Evolutionary conservation across 2,113 vertebrate genomes (phyloP).

Genomic region (Sinocyclocheilus anophthalmus): DNA sequence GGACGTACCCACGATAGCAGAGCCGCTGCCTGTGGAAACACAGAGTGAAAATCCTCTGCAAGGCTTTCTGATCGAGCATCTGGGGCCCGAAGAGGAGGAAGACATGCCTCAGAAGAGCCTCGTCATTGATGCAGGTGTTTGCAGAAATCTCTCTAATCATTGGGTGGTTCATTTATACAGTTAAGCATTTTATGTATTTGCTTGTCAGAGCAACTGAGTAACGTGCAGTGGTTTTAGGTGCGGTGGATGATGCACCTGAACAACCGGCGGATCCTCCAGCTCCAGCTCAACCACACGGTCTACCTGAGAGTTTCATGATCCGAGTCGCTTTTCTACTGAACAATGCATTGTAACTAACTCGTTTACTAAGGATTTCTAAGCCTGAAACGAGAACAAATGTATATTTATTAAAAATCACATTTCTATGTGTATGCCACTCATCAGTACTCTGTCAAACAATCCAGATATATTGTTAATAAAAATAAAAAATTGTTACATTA

Average conservation of each 20-base stretch:
- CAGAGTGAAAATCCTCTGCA: constrained; percentile 36
- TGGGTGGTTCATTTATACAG: neutral
- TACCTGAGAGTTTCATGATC: constrained; percentile 57
- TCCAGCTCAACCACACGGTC: constrained; percentile 56
- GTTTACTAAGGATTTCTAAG: neutral
- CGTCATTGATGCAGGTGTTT: constrained; percentile 57
- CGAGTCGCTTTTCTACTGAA: neutral
- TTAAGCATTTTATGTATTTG: neutral
- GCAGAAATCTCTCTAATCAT: neutral
- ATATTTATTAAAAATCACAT: constrained; percentile 51
- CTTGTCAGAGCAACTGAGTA: neutral
- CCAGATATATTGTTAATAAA: no score
- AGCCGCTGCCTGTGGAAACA: constrained; percentile 43
- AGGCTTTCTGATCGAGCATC: constrained; percentile 70
- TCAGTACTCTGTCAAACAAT: neutral
- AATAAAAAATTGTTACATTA: no score
- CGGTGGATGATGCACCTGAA: constrained; percentile 56
- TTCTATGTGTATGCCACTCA: neutral
- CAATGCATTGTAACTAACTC: neutral
- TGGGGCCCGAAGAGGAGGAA: constrained; percentile 72
- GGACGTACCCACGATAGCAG: constrained; percentile 29
- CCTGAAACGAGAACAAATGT: constrained; percentile 34
- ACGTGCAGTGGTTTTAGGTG: constrained; percentile 53
- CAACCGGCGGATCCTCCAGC: constrained; percentile 49
- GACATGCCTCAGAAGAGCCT: constrained; percentile 55